Base-by-base conservation (phyloP, 2,888 invertebrate genomes). In the Sarcophaga subvicina region DNA sequence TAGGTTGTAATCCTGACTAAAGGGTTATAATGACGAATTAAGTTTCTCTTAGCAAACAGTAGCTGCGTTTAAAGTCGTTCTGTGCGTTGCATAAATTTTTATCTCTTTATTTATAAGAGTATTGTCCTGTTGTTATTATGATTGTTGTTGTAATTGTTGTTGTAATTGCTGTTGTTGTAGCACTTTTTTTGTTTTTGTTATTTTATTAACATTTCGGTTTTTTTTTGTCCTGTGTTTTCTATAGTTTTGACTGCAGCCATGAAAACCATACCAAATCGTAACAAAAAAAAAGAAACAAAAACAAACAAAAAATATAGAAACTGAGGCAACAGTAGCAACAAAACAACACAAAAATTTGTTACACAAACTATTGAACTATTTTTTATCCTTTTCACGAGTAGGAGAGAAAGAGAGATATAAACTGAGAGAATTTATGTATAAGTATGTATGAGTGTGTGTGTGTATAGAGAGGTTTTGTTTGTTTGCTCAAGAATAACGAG, bases 341-440 rank as follows among this genome's bases (percentile, higher is more conserved):
- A 37, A 37, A 37, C 37, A 37, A 37, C 37, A 37, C 2, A 37
- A 37, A 37, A 37, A 37, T 79, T 77, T 84, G 87, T 87, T 71
- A 87, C 87, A 87, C 87, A 84, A 87, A 84, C 87, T 84, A 84
- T 87, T 87, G 87, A 87, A 87, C 87, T 82, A 87, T 84, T 87
- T 87, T 83, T 76, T 63, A 60, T 72, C 54, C 62, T 79, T 70
- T 66, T 64, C 27, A 49, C 47, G 25, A 79, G 71, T 54, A 63
- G 22, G 54, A 73, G 27, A 63, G 14, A 17, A 62, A 22, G 20
- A 22, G 62, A 62, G 62, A 62, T 17, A 20, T 11, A n/a, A 62
- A 22, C 6, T 17, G 8, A 62, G n/a, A 20, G 62, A 62, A 17
- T 20, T 20, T 62, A 4, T 14, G 20, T n/a, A 14, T 62, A 62